A percentile compares a stretch with the other conserved stretches of the same genome.
phyloP scores from a whole-genome alignment of 92 coral and sea anemone genomes.

The Palythoa grandis region DNA sequence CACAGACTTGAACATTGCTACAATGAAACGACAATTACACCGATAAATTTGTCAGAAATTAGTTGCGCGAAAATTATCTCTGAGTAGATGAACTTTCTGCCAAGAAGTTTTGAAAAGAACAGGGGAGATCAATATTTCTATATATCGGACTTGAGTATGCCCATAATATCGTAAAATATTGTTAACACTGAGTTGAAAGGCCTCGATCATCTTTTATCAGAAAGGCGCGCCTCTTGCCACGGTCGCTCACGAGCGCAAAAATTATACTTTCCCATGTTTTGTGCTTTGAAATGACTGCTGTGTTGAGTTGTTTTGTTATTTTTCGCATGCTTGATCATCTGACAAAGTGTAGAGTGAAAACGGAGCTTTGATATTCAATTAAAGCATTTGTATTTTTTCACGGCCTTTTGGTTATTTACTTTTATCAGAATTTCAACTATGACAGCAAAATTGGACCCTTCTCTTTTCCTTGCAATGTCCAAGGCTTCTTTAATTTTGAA shows the following conservation, averaged over 20 bases:
- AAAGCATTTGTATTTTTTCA: background rate
- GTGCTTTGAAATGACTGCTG: background rate
- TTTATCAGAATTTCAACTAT: background rate
- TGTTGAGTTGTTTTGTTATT: conserved; percentile 12
- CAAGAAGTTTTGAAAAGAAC: background rate
- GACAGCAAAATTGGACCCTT: background rate
- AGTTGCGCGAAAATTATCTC: background rate
- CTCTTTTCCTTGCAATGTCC: background rate
- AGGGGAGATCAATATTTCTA: background rate
- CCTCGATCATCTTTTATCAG: background rate
- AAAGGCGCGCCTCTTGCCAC: conserved; percentile 11
- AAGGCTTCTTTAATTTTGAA: background rate
- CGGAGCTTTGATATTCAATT: background rate
- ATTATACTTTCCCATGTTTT: conserved; percentile 8
- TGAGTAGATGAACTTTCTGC: background rate
- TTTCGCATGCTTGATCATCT: conserved; percentile 13
- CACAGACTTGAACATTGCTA: background rate
- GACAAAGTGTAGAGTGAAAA: background rate
- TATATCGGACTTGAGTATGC: conserved; percentile 13
- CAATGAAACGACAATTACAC: background rate
- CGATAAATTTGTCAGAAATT: background rate
- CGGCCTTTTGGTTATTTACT: background rate
- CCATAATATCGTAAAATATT: conserved; percentile 22
- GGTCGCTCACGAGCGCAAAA: conserved; percentile 5
- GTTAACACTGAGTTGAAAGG: conserved; percentile 13